phyloP scores from a whole-genome alignment of 2,797 vertebrate species.

The Lycodopsis pacificus region DNA sequence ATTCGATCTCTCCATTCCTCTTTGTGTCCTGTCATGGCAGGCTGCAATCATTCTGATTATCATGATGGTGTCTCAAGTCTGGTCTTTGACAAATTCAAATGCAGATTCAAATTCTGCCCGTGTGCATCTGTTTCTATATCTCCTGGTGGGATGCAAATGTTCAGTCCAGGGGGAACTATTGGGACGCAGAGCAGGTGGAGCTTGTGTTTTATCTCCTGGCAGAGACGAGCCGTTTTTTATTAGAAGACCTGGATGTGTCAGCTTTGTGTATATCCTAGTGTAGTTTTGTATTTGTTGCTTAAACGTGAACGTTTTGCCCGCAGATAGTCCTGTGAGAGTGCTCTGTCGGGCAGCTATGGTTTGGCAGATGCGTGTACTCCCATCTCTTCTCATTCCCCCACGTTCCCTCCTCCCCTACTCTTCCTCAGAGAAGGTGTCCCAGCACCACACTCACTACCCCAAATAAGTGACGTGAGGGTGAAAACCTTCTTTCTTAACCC shows the following conservation, averaged over 20 bases:
- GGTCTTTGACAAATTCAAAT: constrained; percentile 80
- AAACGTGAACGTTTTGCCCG: constrained; percentile 18
- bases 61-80: constrained; percentile 54
- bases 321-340: constrained; percentile 18
- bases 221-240: constrained; percentile 28
- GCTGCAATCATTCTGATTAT: constrained; percentile 38
- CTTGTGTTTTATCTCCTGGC: constrained; percentile 47
- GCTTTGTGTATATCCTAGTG: constrained; percentile 5
- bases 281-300: background rate
- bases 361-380: constrained; percentile 42
- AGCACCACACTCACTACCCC: constrained; percentile 54
- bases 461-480: constrained; percentile 51
- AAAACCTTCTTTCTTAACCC: constrained; percentile 27
- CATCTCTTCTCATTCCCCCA: constrained; percentile 55
- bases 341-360: constrained; percentile 43
- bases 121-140: constrained; percentile 73
- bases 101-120: constrained; percentile 75
- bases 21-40: background rate
- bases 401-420: constrained; percentile 71
- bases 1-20: constrained; percentile 8
- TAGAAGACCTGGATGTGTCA: constrained; percentile 36
- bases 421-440: constrained; percentile 70
- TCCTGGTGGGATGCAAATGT: constrained; percentile 78
- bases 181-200: constrained; percentile 44
- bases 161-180: constrained; percentile 44